A percentile compares a stretch with the other conserved stretches of the same genome.
These are phyloP conservation scores for Ctenopoma kingsleyae DNA, from an alignment of 2,797 vertebrate species.

Conservation along the genomic window DNA sequence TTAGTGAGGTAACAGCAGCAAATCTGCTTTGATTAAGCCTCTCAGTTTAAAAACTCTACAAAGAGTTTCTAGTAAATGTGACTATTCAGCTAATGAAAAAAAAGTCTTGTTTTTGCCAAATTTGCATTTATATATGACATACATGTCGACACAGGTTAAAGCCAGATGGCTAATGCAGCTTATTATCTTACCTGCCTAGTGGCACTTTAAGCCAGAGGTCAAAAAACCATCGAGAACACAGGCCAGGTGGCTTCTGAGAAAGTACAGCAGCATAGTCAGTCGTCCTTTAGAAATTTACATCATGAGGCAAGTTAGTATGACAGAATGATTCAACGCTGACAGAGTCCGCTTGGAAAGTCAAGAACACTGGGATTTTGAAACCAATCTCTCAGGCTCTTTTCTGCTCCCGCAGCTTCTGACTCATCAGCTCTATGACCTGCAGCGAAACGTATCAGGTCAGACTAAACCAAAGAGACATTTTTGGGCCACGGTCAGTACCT, in stretches of 20 bases:
- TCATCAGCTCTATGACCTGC: conserved; percentile 53
- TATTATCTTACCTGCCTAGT: conserved; percentile 41
- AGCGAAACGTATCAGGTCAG: conserved; percentile 50
- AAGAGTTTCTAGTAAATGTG: conserved; percentile 63
- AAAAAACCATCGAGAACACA: conserved; percentile 42
- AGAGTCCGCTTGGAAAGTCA: conserved; percentile 44
- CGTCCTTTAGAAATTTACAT: conserved; percentile 52
- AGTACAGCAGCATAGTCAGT: conserved; percentile 37
- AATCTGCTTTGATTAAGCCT: conserved; percentile 81
- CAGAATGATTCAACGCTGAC: conserved; percentile 49
- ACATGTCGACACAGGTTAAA: conserved; percentile 39
- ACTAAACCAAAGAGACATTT: conserved; percentile 67
- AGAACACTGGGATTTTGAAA: conserved; percentile 47
- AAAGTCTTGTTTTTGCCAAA: conserved; percentile 66
- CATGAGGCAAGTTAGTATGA: conserved; percentile 43
- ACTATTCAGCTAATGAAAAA: conserved; percentile 66
- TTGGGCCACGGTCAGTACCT: conserved; percentile 51
- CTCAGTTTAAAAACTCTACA: conserved; percentile 68
- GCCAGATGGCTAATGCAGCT: conserved; percentile 37
- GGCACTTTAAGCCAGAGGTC: conserved; percentile 42
- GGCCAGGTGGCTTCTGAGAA: conserved; percentile 49
- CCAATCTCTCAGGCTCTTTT: conserved; percentile 38
- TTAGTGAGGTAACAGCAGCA: conserved; percentile 66
- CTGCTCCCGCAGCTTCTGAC: conserved; percentile 35
- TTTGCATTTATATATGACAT: conserved; percentile 50